Evolutionary conservation across 1,140 invertebrate genomes (phyloP).

Genomic region (Anoplophora glabripennis): DNA sequence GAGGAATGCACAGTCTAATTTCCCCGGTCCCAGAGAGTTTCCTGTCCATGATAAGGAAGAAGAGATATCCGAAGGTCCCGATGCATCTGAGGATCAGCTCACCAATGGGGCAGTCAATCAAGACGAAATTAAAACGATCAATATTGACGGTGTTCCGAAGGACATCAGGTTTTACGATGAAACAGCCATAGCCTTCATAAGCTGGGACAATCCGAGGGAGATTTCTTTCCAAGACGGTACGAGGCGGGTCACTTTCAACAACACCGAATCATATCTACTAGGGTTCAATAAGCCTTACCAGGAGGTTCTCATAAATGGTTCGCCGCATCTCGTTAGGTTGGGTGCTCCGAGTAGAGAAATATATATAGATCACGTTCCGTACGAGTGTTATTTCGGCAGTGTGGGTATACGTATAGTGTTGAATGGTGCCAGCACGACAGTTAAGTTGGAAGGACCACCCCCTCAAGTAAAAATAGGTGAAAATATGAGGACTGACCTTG

Average conservation of each 20-base stretch:
- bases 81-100: not conserved
- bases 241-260: constrained; percentile 64
- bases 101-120: constrained; percentile 41
- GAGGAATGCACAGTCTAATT: not conserved
- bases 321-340: constrained; percentile 75
- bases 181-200: constrained; percentile 79
- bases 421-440: constrained; percentile 68
- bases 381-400: constrained; percentile 89
- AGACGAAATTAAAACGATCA: constrained; percentile 74
- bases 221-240: constrained; percentile 76
- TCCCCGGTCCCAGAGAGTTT: not conserved
- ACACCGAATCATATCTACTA: constrained; percentile 64
- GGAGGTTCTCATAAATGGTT: constrained; percentile 68
- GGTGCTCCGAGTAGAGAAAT: constrained; percentile 91
- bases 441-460: constrained; percentile 82
- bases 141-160: constrained; percentile 76
- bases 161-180: constrained; percentile 85
- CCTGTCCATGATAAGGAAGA: not conserved
- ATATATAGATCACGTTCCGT: constrained; percentile 81
- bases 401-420: constrained; percentile 80
- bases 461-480: constrained; percentile 80
- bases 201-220: constrained; percentile 79
- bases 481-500: constrained; percentile 68
- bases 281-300: constrained; percentile 71
- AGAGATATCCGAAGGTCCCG: constrained; percentile 7